These are phyloP conservation scores for Hypena proboscidalis DNA, from an alignment of 2,888 invertebrate species.

Conservation along the genomic window DNA sequence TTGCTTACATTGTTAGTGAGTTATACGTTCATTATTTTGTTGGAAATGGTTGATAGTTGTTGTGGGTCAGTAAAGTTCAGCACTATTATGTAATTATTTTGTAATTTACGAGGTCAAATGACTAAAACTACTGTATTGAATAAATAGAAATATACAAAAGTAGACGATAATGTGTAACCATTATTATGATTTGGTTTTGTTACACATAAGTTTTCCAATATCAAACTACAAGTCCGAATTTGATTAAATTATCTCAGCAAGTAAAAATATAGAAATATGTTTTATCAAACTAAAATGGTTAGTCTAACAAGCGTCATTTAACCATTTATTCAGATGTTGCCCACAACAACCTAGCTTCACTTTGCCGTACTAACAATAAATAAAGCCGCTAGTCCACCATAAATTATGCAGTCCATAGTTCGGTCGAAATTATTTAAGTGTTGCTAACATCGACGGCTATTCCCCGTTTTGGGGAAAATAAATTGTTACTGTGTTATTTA, in stretches of 20 bases:
- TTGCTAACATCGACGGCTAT: slow-evolving; percentile 63
- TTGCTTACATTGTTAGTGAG: slow-evolving; percentile 12
- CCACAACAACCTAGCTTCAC: slow-evolving; percentile 28
- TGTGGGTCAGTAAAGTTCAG: neutral
- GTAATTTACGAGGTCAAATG: slow-evolving; percentile 4
- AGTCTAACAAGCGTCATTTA: slow-evolving; percentile 23
- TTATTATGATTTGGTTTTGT: too few species aligned
- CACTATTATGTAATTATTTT: neutral
- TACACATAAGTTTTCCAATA: too few species aligned
- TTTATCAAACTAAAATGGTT: too few species aligned
- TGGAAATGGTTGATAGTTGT: slow-evolving; percentile 6
- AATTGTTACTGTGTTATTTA: slow-evolving; percentile 74
- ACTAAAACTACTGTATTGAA: neutral
- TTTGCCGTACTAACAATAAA: slow-evolving; percentile 35
- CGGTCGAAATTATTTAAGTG: slow-evolving; percentile 63
- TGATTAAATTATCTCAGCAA: too few species aligned
- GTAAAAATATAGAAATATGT: too few species aligned
- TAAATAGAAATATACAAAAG: neutral
- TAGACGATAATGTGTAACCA: too few species aligned
- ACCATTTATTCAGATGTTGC: slow-evolving; percentile 18
- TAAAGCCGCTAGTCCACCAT: slow-evolving; percentile 41
- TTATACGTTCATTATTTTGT: slow-evolving; percentile 11
- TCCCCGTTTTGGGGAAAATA: slow-evolving; percentile 63
- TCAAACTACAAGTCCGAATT: too few species aligned
- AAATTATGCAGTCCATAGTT: slow-evolving; percentile 51